Percentiles rank a stretch among this genome's conserved stretches.
Evolutionary conservation across 2,797 vertebrate species (phyloP).

Genomic region (Lycodopsis pacificus): DNA sequence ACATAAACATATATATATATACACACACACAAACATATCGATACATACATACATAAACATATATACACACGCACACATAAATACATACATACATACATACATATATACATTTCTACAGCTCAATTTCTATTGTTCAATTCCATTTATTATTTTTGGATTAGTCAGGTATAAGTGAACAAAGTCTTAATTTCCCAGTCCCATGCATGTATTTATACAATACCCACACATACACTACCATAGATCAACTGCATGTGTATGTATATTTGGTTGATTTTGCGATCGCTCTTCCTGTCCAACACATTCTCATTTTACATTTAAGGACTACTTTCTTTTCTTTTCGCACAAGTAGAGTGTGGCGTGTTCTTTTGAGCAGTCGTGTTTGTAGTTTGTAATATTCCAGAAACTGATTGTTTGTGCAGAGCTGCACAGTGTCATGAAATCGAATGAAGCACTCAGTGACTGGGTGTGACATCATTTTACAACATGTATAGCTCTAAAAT

Average conservation of each 20-base stretch:
- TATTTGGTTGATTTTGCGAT: neutral
- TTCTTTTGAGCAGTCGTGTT: neutral
- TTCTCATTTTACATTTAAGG: neutral
- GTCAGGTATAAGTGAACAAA: neutral
- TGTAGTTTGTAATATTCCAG: constrained; percentile 1
- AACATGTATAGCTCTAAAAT: neutral
- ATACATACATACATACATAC: no score
- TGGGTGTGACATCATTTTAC: neutral
- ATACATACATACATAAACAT: no score
- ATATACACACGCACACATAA: neutral
- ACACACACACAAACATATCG: no score
- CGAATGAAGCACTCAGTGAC: neutral
- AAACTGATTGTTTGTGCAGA: neutral
- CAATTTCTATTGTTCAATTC: no score
- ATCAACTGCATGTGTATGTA: neutral
- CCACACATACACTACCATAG: neutral
- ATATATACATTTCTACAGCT: neutral
- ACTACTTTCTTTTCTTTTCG: neutral
- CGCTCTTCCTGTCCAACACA: neutral
- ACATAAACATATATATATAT: no score
- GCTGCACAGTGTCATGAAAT: neutral
- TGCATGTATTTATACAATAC: neutral
- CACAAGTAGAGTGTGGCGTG: no score
- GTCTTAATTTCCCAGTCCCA: neutral
- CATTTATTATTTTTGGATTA: neutral